These are phyloP conservation scores for Melanostigma gelatinosum DNA, from an alignment of 2,113 vertebrate species.

Conservation along the genomic window DNA sequence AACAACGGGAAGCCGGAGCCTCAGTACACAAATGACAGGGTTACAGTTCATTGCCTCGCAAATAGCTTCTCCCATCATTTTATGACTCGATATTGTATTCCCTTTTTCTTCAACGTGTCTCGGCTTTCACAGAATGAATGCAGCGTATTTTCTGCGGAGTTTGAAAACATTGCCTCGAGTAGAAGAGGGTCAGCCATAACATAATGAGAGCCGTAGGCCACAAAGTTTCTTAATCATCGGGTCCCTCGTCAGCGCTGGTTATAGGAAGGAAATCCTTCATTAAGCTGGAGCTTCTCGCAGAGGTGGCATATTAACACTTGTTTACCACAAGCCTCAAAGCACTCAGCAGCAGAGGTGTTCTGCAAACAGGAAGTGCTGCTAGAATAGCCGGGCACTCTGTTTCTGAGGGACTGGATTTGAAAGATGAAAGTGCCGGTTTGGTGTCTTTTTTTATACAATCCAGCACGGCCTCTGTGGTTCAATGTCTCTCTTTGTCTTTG, in stretches of 20 bases:
- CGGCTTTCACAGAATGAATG: slow-evolving; percentile 30
- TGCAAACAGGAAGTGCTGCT: slow-evolving; percentile 52
- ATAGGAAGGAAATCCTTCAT: slow-evolving; percentile 69
- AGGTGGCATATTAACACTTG: slow-evolving; percentile 64
- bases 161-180: slow-evolving; percentile 45
- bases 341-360: slow-evolving; percentile 23
- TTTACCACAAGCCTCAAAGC: slow-evolving; percentile 60
- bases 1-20: neutral
- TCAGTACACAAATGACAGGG: neutral
- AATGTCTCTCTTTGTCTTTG: slow-evolving; percentile 30
- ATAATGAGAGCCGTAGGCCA: slow-evolving; percentile 68
- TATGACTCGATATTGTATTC: neutral
- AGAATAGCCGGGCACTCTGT: neutral
- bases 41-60: slow-evolving; percentile 18
- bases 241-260: slow-evolving; percentile 54
- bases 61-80: slow-evolving; percentile 22
- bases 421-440: slow-evolving; percentile 55
- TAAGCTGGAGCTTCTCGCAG: slow-evolving; percentile 54
- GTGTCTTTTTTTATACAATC: slow-evolving; percentile 44
- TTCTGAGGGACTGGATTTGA: slow-evolving; percentile 43
- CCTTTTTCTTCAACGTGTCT: neutral
- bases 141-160: slow-evolving; percentile 32
- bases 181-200: slow-evolving; percentile 55
- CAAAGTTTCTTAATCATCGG: slow-evolving; percentile 42
- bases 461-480: slow-evolving; percentile 6